Base-by-base conservation (phyloP, 1,140 invertebrate species). In the Melitaea cinxia region DNA sequence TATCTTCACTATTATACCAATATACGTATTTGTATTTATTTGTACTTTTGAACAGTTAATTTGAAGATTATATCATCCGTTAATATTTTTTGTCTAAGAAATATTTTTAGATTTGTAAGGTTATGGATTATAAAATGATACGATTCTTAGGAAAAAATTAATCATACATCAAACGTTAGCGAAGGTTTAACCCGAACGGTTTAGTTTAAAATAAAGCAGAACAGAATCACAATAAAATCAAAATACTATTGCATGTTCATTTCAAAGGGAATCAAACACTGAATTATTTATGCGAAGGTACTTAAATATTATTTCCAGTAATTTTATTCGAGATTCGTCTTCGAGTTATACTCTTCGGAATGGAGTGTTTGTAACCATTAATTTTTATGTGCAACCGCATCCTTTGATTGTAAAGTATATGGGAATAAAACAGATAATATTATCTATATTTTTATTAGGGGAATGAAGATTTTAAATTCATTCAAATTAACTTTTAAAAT, bases 291-390 rank as follows among this genome's bases (percentile, higher is more conserved):
- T 4, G 26, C 7, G 3, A 28, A 28, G 7, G 26, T 28, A 33
- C 12, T 56, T 56, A 30, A n/a, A 56, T 37, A 17, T 7, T 26
- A 39, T 53, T 56, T 49, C 50, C 55, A 47, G 30, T 54, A 45
- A 33, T 39, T 55, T 63, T 54, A 47, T 63, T 37, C 47, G 47
- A 72, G 67, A 75, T 80, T 81, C 70, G 69, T 71, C 55, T 71
- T 62, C 69, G 72, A 82, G 68, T 82, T 80, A 80, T 73, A 62
- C 55, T 77, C 65, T 72, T 68, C 55, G 60, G 68, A 78, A 81
- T 81, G 69, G 69, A 75, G 78, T 82, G 77, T 85, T 83, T 74
- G 80, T 77, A 73, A 72, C 73, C 77, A 83, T 83, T 83, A 83
- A 78, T 80, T 82, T 86, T 86, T 82, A 86, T 79, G 70, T 70